Evolutionary conservation across 2,113 vertebrate species (phyloP).

Genomic region (Gopherus flavomarginatus): DNA sequence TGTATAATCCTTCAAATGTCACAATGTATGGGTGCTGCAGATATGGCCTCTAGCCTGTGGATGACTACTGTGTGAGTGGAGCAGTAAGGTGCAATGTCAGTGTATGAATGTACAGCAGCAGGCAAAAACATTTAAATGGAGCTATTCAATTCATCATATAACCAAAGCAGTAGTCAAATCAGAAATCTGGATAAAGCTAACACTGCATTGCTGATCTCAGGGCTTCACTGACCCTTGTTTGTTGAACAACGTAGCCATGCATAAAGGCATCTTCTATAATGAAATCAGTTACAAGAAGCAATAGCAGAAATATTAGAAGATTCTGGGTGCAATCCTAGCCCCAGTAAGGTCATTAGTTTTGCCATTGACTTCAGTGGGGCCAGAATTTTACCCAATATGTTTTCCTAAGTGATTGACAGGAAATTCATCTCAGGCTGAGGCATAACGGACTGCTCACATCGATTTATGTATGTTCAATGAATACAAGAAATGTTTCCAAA

Average conservation of each 20-base stretch:
- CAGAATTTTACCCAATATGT: background rate
- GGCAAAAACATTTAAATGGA: background rate
- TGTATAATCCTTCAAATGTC: background rate
- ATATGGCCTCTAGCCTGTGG: background rate
- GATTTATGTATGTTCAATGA: background rate
- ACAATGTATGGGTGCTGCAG: background rate
- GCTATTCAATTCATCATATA: conserved; percentile 15
- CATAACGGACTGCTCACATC: background rate
- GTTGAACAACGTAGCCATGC: background rate
- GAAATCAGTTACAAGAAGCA: background rate
- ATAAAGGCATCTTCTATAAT: background rate
- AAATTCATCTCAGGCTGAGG: background rate
- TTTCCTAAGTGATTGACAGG: background rate
- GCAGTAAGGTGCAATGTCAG: background rate
- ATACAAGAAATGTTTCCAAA: background rate
- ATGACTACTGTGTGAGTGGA: background rate
- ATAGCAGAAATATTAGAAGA: background rate
- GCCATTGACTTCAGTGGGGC: background rate
- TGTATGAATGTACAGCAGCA: background rate
- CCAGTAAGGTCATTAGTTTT: background rate
- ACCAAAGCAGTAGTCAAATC: background rate
- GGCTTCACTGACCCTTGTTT: background rate
- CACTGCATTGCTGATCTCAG: background rate
- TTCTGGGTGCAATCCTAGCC: background rate
- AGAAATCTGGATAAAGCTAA: background rate